Conservation (phyloP, 2,888 invertebrate species). For the Parnassius mnemosyne region DNA sequence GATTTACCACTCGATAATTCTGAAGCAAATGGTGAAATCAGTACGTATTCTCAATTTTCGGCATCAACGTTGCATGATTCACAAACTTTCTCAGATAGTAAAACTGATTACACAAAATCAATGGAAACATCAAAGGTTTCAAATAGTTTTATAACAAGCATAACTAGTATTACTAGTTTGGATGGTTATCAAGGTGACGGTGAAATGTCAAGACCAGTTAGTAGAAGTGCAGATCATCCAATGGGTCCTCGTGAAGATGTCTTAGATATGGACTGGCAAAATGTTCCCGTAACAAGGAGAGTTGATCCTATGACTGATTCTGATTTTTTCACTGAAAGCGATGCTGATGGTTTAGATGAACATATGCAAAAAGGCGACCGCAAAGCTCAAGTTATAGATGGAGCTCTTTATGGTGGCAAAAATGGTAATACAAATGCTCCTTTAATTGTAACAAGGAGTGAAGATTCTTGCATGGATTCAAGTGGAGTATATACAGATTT, state of each 20-base stretch:
- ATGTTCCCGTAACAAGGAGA: conserved; percentile 83
- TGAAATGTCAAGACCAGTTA: conserved; percentile 92
- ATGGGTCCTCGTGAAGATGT: conserved; percentile 77
- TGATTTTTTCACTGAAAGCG: conserved; percentile 94
- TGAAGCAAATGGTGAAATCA: conserved; percentile 81
- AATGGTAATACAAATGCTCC: conserved; percentile 79
- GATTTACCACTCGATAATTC: conserved; percentile 90
- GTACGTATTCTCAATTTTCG: conserved; percentile 76
- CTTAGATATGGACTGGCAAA: conserved; percentile 79
- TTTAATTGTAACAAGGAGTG: conserved; percentile 79
- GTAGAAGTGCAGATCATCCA: conserved; percentile 89
- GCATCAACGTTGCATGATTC: conserved; percentile 75
- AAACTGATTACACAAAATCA: conserved; percentile 82
- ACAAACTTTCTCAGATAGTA: conserved; percentile 79
- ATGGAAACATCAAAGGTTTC: conserved; percentile 83
- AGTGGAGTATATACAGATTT: conserved; percentile 94
- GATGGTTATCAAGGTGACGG: conserved; percentile 97
- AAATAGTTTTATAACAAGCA: conserved; percentile 90
- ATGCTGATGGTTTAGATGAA: conserved; percentile 91
- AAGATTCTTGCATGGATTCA: conserved; percentile 92
- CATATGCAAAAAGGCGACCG: conserved; percentile 86
- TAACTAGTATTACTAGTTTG: conserved; percentile 94
- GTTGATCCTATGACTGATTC: conserved; percentile 95
- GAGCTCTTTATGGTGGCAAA: conserved; percentile 90
- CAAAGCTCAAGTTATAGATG: conserved; percentile 92